Evolutionary conservation across 2,113 vertebrate species (phyloP), one percentile per base, ranked within the genome.

Genomic region (Xiphophorus couchianus): DNA sequence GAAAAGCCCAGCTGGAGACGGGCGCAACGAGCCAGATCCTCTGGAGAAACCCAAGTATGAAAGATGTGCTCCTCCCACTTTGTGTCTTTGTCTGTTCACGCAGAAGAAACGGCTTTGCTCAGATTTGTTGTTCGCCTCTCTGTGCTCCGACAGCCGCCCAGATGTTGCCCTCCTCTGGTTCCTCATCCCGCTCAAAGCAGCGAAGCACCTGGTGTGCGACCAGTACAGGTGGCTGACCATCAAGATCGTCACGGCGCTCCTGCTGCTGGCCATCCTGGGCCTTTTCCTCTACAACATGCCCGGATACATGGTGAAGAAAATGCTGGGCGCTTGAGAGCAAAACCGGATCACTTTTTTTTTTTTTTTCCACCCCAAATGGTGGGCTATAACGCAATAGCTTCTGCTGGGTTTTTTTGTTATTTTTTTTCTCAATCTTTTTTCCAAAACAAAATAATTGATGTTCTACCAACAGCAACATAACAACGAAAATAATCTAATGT

Each of bases 31-130:
- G 76, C 98, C 98, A 0, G 98, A 99, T 13, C 98, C 97, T 0
- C 91, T 99, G 84, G 98, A 99, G 94, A 99, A 99, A 91, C 98
- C 98, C 86, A 99, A 99, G 98, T 99, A 93, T 95, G 97, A 80
- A 76, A 74, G 64, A 70, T 42, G 35, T 63, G 71, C 48, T 75
- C 28, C 29, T 44, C 1, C 63, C 25, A 37, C 3, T 28, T 15
- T 30, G 33, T 5, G 0, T 66, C 48, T 61, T 63, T 10, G 71
- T 25, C 60, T 25, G 44, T 48, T 48, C 7, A 17, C 1, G 44
- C 44, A 19, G 14, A 5, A 48, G 14, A 48, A 48, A 48, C 4
- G 0, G 51, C 22, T n/a, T 10, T 58, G 51, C 8, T 37, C n/a
- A 54, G 54, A 68, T 37, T 0, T 54, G 51, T 0, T 31, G 25